Percentiles rank a stretch among this genome's conserved stretches.
phyloP scores from a whole-genome alignment of 2,113 vertebrate species.

The Anas platyrhynchos region DNA sequence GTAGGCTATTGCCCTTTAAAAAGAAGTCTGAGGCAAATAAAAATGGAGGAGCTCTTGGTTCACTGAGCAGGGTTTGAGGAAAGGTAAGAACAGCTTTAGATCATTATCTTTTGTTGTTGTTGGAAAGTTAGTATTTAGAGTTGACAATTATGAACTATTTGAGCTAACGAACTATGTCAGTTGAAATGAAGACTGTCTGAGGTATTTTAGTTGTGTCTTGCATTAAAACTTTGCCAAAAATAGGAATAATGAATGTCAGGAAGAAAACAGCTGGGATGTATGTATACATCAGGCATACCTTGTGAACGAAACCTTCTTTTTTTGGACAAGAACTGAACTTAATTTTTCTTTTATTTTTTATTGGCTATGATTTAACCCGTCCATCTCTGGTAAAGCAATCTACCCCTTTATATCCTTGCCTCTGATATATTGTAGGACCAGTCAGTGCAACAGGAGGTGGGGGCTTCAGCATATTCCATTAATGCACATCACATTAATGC shows the following conservation, averaged over 20 bases:
- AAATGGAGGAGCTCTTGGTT: not conserved
- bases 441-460: not conserved
- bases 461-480: conserved; percentile 2
- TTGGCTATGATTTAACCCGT: conserved; percentile 28
- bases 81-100: not conserved
- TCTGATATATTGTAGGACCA: conserved; percentile 22
- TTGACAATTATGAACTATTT: conserved; percentile 7
- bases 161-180: not conserved
- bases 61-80: not conserved
- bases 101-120: not conserved
- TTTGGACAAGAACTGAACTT: conserved; percentile 34
- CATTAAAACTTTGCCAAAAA: conserved; percentile 35
- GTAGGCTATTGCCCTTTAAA: not conserved
- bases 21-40: not conserved
- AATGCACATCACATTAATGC: not conserved
- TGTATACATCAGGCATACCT: not conserved
- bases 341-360: conserved; percentile 64
- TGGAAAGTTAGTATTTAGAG: not conserved
- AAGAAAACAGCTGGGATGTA: not conserved
- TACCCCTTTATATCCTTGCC: conserved; percentile 1
- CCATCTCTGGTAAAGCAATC: conserved; percentile 48
- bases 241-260: not conserved
- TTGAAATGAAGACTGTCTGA: conserved; percentile 2
- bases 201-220: conserved; percentile 35
- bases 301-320: not conserved